Evolutionary conservation across 2,797 vertebrate genomes (phyloP), one percentile per base, ranked within the genome.

Genomic region (Spizella passerina): DNA sequence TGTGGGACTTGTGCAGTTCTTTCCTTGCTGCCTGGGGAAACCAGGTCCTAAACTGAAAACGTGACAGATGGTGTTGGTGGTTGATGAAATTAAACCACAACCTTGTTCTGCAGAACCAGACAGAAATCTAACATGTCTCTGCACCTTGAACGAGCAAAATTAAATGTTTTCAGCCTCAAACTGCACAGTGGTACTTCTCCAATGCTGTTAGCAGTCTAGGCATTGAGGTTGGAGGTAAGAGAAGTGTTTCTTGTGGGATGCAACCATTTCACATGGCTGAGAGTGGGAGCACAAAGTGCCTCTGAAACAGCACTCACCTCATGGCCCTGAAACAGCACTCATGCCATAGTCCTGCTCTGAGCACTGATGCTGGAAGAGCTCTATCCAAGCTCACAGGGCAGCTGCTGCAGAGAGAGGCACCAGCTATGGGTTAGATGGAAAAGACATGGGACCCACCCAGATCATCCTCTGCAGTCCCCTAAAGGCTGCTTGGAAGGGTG

Each of bases 231-330:
- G 0, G 21, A 6, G 2, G 43, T 26, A 73, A 73, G 43, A 86
- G 55, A 61, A 70, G 9, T 1, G 2, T 26, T 39, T 50, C 23
- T 72, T 7, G 0, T 32, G n/a, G 18, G 5, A 18, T 0, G 0
- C 8, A 64, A 43, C 2, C 0, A 24, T 79, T 83, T 63, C 52
- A 79, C 46, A 43, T 1, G 16, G 8, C 1, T 53, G 49, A 81
- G 32, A 53, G 27, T 39, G 13, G 26, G 43, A 83, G 68, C 24
- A 68, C 8, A n/a, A 82, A 56, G 38, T 59, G 44, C 21, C 70
- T 20, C 49, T 19, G 53, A 70, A 60, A 64, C 32, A 63, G 6
- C 20, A n/a, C 4, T 18, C 3, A 22, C 52, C n/a, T 29, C 57
- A 50, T 29, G 49, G 47, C 21, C 43, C 47, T 18, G 55, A 72